Percentiles rank a stretch among this genome's conserved stretches.
Evolutionary conservation across 2,888 invertebrate genomes (phyloP).

Genomic region (Scaeva pyrastri): DNA sequence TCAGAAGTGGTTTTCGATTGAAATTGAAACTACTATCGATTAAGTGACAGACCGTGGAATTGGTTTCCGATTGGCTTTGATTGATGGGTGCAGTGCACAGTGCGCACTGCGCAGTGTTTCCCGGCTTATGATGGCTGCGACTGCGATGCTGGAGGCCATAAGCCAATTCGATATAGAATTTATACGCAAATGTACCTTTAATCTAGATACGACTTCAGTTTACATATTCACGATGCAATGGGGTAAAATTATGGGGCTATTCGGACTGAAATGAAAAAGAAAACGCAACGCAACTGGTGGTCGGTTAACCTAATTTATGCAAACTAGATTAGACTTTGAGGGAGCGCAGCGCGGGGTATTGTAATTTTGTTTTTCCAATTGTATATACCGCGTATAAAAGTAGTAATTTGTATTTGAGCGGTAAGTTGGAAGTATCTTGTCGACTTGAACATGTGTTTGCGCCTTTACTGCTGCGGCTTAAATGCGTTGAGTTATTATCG

Average conservation of each 20-base stretch:
- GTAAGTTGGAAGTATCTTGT: conserved; percentile 2
- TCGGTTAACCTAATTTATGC: conserved; percentile 61
- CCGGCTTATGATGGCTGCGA: neutral
- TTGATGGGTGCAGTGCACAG: conserved; percentile 55
- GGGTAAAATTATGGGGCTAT: conserved; percentile 28
- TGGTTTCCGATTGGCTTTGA: conserved; percentile 71
- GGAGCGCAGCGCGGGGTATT: conserved; percentile 36
- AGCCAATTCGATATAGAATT: conserved; percentile 29
- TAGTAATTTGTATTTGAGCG: conserved; percentile 28
- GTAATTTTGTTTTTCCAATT: conserved; percentile 37
- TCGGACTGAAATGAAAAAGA: neutral
- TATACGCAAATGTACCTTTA: neutral
- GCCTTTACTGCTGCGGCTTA: neutral
- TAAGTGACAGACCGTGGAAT: conserved; percentile 67
- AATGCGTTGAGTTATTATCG: conserved; percentile 15
- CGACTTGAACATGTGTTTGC: neutral
- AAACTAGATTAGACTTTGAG: conserved; percentile 28
- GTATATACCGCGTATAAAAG: conserved; percentile 2
- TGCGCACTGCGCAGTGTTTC: conserved; percentile 2
- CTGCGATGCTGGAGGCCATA: conserved; percentile 32
- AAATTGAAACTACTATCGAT: conserved; percentile 50
- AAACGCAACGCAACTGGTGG: conserved; percentile 33
- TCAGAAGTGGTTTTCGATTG: conserved; percentile 67
- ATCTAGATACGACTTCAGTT: neutral
- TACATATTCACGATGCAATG: neutral